Base-by-base conservation (phyloP, 2,113 vertebrate species). In the Formicarius rufipectus region DNA sequence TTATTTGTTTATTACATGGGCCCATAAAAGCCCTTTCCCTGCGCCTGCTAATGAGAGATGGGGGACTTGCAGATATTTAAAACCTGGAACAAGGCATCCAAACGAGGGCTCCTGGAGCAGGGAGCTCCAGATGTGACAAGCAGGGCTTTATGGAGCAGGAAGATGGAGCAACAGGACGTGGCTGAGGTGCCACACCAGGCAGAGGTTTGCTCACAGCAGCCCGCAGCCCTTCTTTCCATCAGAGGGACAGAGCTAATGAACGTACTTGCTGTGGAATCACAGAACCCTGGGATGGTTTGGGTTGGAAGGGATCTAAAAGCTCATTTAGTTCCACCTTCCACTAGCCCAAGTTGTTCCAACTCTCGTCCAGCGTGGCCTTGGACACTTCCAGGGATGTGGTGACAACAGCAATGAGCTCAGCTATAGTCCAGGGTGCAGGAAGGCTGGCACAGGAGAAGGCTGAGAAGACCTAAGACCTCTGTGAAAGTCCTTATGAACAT, bases 1-100 rank as follows among this genome's bases (percentile, higher is more conserved):
- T 93, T 95, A 88, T 95, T 96, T 96, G 91, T 78, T 94, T 93
- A 96, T 94, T 88, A 62, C 91, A 79, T 84, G 91, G 81, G 33
- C 86, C 95, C 78, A 97, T 97, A 96, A 92, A 95, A 91, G 75
- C 52, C 5, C 0, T 71, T 96, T 82, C 90, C 91, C 83, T 75
- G 88, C 83, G 92, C 79, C 92, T 71, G 85, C 75, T 96, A 95
- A 94, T 75, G 89, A 96, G 93, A 79, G 83, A 75, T 63, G 47
- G 72, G 90, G 89, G 96, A 95, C 58, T 55, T 12, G 1, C 73
- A 96, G 93, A 72, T 73, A 88, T 87, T 93, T 94, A 91, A 90
- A 96, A 94, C 73, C 77, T 90, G 73, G 93, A 96, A 95, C 69
- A 17, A 59, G 84, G 90, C 66, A 69, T 93, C 67, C 90, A 77